Conservation (phyloP, 2,888 invertebrate genomes). For the Rhagonycha lutea region DNA sequence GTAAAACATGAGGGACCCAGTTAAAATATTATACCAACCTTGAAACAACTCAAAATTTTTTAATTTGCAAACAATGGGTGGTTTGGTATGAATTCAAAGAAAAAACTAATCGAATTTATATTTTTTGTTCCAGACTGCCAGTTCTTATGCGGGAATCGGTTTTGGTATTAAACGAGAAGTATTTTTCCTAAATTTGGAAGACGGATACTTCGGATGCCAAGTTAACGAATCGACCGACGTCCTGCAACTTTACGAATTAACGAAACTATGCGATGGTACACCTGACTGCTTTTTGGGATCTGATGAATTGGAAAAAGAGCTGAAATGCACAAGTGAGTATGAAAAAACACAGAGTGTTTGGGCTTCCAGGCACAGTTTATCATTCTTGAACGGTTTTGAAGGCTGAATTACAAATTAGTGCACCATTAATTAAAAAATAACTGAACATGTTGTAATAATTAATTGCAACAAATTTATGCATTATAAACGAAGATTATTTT, state of each 20-base stretch:
- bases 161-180: conserved; percentile 88
- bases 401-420: neutral
- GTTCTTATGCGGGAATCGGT: conserved; percentile 80
- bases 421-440: neutral
- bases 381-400: neutral
- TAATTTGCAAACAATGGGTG: neutral
- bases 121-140: conserved; percentile 67
- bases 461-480: neutral
- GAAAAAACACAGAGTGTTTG: neutral
- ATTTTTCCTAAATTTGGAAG: conserved; percentile 95
- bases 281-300: conserved; percentile 91
- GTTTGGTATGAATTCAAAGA: conserved; percentile 1
- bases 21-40: neutral
- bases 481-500: neutral
- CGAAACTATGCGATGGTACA: conserved; percentile 89
- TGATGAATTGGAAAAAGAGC: conserved; percentile 85
- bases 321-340: conserved; percentile 91
- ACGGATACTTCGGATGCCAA: conserved; percentile 97
- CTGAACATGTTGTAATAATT: neutral
- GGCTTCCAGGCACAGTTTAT: neutral
- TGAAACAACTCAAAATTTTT: neutral
- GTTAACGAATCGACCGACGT: conserved; percentile 95
- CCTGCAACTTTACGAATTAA: conserved; percentile 92
- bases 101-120: conserved; percentile 28
- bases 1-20: neutral